Base-by-base conservation (phyloP, 1,140 invertebrate species). In the Portunus trituberculatus region DNA sequence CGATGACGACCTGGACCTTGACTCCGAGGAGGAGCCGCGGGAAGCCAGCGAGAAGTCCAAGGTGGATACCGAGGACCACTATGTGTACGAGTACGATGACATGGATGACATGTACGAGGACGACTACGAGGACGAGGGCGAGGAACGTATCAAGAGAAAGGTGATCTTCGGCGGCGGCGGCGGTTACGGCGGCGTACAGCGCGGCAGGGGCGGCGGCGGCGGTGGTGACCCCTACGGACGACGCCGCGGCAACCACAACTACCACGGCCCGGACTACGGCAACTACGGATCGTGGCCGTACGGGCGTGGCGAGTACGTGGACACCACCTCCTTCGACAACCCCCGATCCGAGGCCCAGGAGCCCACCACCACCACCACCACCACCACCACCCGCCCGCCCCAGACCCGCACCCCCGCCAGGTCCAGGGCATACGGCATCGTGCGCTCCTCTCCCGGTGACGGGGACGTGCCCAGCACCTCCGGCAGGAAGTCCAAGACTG, bases 121-220 rank as follows among this genome's bases (percentile, higher is more conserved):
- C 10, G 92, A 52, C 32, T 83, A 93, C 2, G 92, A 87, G 14
- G 83, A 87, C 2, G 82, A 48, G 46, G 86, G 92, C 28, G 46
- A 93, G 39, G 92, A 87, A 10, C 82, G 92, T 25, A 16, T 87
- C 45, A 93, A 93, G 45, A 32, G 92, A 83, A 93, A 93, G 83
- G 48, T 93, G 20, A 93, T 93, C 83, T 87, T 86, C 45, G 92
- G 92, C 45, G 92, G 92, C 83, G 92, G 92, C 20, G 92, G 92
- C 83, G 48, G 82, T 12, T 93, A 93, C 92, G 86, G 92, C 92
- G 82, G 92, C 45, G 82, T 84, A 83, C 45, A 84, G 0, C 45
- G 88, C 25, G 48, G 88, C 7, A 48, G 88, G 4, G 88, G 92
- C n/a, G 45, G 92, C 0, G 83, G 92, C 28, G 83, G 92, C 92